phyloP scores from a whole-genome alignment of 2,113 vertebrate species.

The Eudyptes chrysolophus region DNA sequence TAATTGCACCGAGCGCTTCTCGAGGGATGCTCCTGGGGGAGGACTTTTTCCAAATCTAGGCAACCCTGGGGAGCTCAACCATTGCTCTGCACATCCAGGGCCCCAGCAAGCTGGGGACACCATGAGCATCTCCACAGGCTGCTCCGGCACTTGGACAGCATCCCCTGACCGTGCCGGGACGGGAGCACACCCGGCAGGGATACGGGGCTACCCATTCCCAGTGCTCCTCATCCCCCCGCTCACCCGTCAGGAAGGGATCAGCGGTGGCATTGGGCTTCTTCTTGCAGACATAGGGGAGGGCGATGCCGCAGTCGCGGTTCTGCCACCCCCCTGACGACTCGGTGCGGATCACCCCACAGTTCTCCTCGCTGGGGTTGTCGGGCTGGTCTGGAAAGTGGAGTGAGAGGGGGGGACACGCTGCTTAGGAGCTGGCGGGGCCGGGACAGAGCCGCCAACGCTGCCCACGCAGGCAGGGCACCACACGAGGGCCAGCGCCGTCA shows the following conservation, averaged over 20 bases:
- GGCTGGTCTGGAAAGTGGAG: conserved; percentile 82
- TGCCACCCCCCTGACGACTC: conserved; percentile 93
- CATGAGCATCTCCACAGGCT: not conserved
- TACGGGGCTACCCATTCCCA: not conserved
- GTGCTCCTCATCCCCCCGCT: not conserved
- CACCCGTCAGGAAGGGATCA: conserved; percentile 80
- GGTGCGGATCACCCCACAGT: conserved; percentile 91
- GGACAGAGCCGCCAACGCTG: not conserved
- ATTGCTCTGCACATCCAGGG: not conserved
- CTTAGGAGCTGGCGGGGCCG: not conserved
- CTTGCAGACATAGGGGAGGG: conserved; percentile 93
- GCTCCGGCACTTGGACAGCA: not conserved
- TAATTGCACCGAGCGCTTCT: fast-evolving
- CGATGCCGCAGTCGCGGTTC: conserved; percentile 89
- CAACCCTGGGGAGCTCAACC: not conserved
- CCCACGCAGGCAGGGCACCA: not conserved
- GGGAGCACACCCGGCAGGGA: not conserved
- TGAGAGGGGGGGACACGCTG: not conserved
- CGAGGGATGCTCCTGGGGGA: fast-evolving
- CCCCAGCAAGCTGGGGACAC: not conserved
- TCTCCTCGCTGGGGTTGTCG: conserved; percentile 87
- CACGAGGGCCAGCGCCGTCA: fast-evolving
- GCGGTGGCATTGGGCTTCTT: conserved; percentile 89
- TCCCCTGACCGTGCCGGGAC: fast-evolving
- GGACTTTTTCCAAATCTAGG: not conserved